Percentiles rank a stretch among this genome's conserved stretches.
phyloP scores from a whole-genome alignment of 2,888 invertebrate species.

The Terebella lapidaria region DNA sequence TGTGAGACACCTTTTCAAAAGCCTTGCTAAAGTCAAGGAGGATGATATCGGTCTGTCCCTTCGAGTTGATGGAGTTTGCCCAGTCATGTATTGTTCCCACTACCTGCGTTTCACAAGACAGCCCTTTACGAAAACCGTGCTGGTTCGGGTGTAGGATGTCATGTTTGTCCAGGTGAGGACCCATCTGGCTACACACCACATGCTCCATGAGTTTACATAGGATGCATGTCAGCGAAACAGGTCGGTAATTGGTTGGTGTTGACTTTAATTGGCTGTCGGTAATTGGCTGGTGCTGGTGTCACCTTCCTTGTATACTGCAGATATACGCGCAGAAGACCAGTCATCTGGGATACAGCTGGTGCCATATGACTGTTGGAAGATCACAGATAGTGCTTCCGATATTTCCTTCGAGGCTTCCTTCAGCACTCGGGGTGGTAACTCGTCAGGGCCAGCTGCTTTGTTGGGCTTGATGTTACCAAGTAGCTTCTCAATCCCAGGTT shows the following conservation, averaged over 20 bases:
- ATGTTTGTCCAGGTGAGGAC: neutral
- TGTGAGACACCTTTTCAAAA: neutral
- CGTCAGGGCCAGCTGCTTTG: no score
- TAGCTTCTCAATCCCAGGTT: no score
- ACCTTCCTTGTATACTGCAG: no score
- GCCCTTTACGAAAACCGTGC: neutral
- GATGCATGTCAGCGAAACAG: slow-evolving; percentile 1
- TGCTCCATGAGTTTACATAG: neutral
- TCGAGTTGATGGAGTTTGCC: neutral
- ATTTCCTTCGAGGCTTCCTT: no score
- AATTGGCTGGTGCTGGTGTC: no score
- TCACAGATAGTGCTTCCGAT: no score
- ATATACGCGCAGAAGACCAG: no score
- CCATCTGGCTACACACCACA: neutral
- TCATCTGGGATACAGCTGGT: no score
- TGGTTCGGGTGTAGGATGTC: neutral
- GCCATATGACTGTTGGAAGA: no score
- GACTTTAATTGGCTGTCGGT: no score
- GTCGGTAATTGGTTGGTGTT: neutral
- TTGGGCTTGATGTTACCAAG: no score
- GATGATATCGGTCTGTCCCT: neutral
- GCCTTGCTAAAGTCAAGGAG: neutral
- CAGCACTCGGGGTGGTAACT: no score
- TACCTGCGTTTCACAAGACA: neutral
- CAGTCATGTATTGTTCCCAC: neutral